Evolutionary conservation across 2,113 vertebrate genomes (phyloP).

Genomic region (Ardeotis arabs): DNA sequence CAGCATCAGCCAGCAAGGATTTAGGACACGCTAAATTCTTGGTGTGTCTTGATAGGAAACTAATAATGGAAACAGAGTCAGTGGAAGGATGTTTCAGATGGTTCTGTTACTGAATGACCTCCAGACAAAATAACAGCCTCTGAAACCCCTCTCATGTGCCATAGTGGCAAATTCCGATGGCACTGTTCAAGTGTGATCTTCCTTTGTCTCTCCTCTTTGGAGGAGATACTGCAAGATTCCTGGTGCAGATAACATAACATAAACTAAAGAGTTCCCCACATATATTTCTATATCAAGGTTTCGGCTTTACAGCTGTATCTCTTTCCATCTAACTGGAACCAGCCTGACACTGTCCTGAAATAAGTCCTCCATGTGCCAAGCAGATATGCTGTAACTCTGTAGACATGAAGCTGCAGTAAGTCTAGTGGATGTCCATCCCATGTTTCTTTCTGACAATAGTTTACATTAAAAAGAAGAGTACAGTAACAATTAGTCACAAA

Average conservation of each 20-base stretch:
- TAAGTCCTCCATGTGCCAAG: background rate
- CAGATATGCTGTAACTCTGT: background rate
- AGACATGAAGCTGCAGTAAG: background rate
- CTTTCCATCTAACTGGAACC: background rate
- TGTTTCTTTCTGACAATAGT: background rate
- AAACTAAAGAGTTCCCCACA: background rate
- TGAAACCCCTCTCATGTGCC: fast-evolving
- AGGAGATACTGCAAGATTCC: background rate
- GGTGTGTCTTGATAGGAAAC: background rate
- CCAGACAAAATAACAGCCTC: background rate
- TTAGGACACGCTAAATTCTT: background rate
- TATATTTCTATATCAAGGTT: background rate
- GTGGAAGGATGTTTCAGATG: background rate
- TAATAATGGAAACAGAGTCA: background rate
- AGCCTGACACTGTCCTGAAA: background rate
- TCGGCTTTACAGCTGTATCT: background rate
- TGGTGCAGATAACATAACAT: background rate
- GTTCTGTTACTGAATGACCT: background rate
- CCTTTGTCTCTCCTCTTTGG: background rate
- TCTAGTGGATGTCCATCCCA: background rate
- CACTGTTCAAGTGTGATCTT: background rate
- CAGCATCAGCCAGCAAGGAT: background rate
- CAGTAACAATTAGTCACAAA: background rate
- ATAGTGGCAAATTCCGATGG: background rate
- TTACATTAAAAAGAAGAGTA: background rate